Conservation (phyloP, 2,113 vertebrate species). For the Heliornis fulica region DNA sequence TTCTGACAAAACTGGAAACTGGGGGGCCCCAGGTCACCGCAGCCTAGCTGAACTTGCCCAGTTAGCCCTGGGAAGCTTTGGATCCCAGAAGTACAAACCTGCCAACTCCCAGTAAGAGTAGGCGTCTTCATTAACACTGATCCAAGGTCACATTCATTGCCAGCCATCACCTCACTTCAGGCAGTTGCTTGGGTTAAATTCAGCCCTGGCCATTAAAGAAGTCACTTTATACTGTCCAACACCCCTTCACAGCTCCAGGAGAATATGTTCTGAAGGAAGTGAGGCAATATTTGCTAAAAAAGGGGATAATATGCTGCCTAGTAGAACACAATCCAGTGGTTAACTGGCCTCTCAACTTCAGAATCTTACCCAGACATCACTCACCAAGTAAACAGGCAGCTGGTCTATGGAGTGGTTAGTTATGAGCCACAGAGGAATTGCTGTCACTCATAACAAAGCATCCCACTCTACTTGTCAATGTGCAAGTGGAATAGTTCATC, state of each 20-base stretch:
- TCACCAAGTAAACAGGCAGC: not conserved
- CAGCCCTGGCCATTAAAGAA: not conserved
- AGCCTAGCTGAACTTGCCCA: not conserved
- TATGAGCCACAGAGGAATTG: not conserved
- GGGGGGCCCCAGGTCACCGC: not conserved
- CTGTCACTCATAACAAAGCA: not conserved
- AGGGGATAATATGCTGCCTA: not conserved
- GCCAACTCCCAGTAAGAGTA: not conserved
- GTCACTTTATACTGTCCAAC: not conserved
- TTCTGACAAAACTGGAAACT: not conserved
- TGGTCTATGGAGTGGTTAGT: not conserved
- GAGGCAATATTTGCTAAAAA: not conserved
- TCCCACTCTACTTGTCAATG: not conserved
- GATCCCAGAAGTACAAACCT: not conserved
- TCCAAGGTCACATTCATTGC: not conserved
- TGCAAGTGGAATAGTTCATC: not conserved
- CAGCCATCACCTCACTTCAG: not conserved
- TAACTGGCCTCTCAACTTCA: not conserved
- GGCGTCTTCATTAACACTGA: rapidly evolving
- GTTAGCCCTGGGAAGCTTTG: not conserved
- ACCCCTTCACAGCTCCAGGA: not conserved
- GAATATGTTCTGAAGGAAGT: not conserved
- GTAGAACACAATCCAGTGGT: not conserved
- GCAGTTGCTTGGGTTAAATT: not conserved
- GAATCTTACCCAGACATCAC: not conserved